Evolutionary conservation across 2,888 invertebrate genomes (phyloP).

Genomic region (Deilephila elpenor): DNA sequence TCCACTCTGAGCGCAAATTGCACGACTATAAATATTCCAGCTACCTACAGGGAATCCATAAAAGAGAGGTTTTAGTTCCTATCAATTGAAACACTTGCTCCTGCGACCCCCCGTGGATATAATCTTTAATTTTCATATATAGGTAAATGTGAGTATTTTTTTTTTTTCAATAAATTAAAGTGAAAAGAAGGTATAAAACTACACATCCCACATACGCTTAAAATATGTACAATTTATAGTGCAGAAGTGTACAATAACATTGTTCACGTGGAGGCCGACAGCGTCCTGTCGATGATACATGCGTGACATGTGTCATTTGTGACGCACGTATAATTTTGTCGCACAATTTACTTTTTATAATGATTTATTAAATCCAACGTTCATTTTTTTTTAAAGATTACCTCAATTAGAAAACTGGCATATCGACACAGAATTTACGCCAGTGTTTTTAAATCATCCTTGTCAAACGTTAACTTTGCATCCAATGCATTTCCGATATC

Average conservation of each 20-base stretch:
- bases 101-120: too few species aligned
- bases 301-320: slow-evolving; percentile 11
- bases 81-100: too few species aligned
- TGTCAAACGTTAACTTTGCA: neutral
- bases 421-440: slow-evolving; percentile 5
- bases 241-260: neutral
- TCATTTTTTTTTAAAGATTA: neutral
- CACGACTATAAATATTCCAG: too few species aligned
- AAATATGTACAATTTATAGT: neutral
- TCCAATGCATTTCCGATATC: slow-evolving; percentile 1
- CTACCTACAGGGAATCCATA: too few species aligned
- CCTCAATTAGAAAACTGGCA: slow-evolving; percentile 10
- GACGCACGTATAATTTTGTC: slow-evolving; percentile 17
- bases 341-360: slow-evolving; percentile 26
- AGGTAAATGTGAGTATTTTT: too few species aligned
- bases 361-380: slow-evolving; percentile 18
- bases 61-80: too few species aligned
- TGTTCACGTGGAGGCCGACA: neutral
- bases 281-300: slow-evolving; percentile 20
- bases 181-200: neutral
- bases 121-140: too few species aligned
- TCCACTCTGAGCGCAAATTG: too few species aligned
- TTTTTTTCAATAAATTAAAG: too few species aligned
- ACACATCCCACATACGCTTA: neutral
- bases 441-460: neutral